phyloP scores from a whole-genome alignment of 2,113 vertebrate genomes.

The Bufo gargarizans region DNA sequence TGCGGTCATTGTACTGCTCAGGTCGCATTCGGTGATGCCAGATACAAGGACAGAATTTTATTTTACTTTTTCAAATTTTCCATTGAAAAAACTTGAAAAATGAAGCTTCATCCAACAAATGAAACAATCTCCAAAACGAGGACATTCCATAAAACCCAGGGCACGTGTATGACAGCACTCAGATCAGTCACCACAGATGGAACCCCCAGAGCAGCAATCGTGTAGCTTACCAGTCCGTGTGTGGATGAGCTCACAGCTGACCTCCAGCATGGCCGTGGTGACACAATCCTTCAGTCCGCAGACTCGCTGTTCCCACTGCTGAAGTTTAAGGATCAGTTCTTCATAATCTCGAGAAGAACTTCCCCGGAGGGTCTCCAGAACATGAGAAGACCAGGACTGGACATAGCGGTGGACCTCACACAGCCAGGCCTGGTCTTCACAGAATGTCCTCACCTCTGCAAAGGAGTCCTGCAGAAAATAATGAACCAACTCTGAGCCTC shows the following conservation, averaged over 20 bases:
- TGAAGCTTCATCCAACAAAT: too few relatives aligned
- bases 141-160: too few relatives aligned
- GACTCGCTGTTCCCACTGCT: slow-evolving; percentile 13
- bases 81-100: too few relatives aligned
- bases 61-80: too few relatives aligned
- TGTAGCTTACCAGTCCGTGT: slow-evolving; percentile 7
- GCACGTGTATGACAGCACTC: background rate
- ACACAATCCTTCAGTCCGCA: background rate
- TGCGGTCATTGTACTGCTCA: too few relatives aligned
- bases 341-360: slow-evolving; percentile 10
- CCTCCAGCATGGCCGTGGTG: background rate
- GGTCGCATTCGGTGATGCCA: too few relatives aligned
- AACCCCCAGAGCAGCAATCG: too few relatives aligned
- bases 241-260: slow-evolving; percentile 10
- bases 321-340: slow-evolving; percentile 42
- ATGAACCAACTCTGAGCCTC: background rate
- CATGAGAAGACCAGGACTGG: background rate
- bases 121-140: too few relatives aligned
- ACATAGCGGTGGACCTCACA: slow-evolving; percentile 5
- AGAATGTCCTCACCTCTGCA: background rate
- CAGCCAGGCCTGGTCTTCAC: slow-evolving; percentile 17
- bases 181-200: background rate
- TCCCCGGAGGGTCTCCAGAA: slow-evolving; percentile 3
- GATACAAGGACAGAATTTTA: too few relatives aligned
- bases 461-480: slow-evolving; percentile 7